Base-by-base conservation (phyloP, 2,888 invertebrate species). In the Acholoe squamosa region DNA sequence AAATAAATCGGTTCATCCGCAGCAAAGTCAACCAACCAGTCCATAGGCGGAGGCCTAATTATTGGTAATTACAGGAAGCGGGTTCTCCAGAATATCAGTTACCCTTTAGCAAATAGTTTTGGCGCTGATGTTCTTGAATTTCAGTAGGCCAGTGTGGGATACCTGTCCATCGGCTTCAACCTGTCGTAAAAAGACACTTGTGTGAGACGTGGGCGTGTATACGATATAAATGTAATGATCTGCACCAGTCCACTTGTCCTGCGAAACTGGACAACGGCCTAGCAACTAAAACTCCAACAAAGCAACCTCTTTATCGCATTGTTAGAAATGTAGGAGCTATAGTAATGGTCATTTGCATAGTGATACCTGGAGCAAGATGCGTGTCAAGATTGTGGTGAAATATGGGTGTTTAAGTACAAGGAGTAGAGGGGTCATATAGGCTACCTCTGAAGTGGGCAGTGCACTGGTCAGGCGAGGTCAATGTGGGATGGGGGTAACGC, bases 381-480 rank as follows among this genome's bases (percentile, higher is more conserved):
- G 14, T 71, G 71, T 71, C 71, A 71, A 71, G 71, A 28, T 71
- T 25, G 19, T 3, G 71, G 71, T 71, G 71, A 71, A 71, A 28
- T 71, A 71, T 71, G 71, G 71, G 71, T 28, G 16, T 71, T 71
- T 71, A 71, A 71, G 28, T 22, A 43, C 43, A 43, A 0, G 25
- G 28, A 5, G 5, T 71, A 7, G 71, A 71, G 71, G n/a, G 71
- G 71, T 71, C 28, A 28, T 5, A n/a, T 28, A 14, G 28, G 25
- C 28, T n/a, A 25, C 14, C 71, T 25, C 28, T 71, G 28, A 71
- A 71, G 71, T 71, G 71, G 71, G 12, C 71, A 71, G 71, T 28
- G 28, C 28, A 28, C 31, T 28, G 71, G 71, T 71, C 71, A 71
- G 28, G 14, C 71, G 28, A 28, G 71, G 71, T 71, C 71, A 71